phyloP scores from a whole-genome alignment of 2,113 vertebrate species.

The Carassius auratus region DNA sequence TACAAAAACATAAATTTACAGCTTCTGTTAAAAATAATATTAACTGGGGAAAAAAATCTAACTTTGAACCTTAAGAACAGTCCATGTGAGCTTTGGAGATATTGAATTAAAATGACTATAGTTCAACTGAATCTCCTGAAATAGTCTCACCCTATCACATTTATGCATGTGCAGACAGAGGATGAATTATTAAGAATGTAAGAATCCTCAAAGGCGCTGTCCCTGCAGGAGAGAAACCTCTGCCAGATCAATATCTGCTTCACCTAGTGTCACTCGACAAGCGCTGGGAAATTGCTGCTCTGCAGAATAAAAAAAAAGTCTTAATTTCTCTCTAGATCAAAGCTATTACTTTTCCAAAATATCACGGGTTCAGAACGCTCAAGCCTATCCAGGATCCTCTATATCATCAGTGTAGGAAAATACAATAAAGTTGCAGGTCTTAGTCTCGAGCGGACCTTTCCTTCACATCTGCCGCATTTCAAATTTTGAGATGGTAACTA shows the following conservation, averaged over 20 bases:
- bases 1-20: not conserved
- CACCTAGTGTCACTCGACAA: constrained; percentile 25
- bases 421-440: constrained; percentile 13
- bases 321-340: constrained; percentile 39
- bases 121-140: constrained; percentile 8
- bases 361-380: not conserved
- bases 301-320: constrained; percentile 30
- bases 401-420: not conserved
- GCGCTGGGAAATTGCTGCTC: constrained; percentile 14
- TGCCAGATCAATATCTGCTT: constrained; percentile 24
- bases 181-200: constrained; percentile 29
- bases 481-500: constrained; percentile 6
- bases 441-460: constrained; percentile 2
- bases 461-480: constrained; percentile 17
- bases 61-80: too few relatives aligned
- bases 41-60: not conserved
- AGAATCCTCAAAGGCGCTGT: constrained; percentile 8
- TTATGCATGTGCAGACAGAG: constrained; percentile 19
- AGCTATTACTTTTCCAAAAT: constrained; percentile 34
- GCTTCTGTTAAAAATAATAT: not conserved
- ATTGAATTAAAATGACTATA: not conserved
- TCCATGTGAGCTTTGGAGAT: not conserved
- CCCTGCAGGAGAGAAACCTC: constrained; percentile 7
- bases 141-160: constrained; percentile 10
- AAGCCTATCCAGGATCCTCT: constrained; percentile 1